Evolutionary conservation across 92 coral and sea anemone genomes (phyloP).

Genomic region (Blastomussa wellsi): DNA sequence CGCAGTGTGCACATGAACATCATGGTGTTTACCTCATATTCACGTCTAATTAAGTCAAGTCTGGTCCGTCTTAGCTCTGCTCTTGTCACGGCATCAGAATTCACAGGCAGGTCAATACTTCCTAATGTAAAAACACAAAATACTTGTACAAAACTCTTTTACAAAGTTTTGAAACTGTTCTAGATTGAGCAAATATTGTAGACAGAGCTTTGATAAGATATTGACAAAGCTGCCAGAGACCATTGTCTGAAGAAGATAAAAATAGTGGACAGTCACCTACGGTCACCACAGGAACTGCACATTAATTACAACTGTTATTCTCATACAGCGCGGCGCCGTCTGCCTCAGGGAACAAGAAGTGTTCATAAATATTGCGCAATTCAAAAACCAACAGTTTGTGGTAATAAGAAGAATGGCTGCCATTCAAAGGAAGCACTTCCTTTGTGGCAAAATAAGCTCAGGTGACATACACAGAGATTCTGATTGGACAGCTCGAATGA

Average conservation of each 20-base stretch:
- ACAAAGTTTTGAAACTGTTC: background rate
- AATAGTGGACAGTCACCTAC: conserved; percentile 4
- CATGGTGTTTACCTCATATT: conserved; percentile 80
- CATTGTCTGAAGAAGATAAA: conserved; percentile 1
- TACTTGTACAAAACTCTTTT: background rate
- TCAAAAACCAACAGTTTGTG: conserved; percentile 1
- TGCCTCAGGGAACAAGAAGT: background rate
- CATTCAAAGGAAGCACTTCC: background rate
- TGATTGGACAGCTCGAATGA: background rate
- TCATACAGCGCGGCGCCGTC: background rate
- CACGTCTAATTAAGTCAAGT: conserved; percentile 87
- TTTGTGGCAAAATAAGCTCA: background rate
- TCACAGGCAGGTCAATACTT: conserved; percentile 87
- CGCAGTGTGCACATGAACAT: background rate
- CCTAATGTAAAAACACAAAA: conserved; percentile 54
- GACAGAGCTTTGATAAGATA: background rate
- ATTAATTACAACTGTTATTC: background rate
- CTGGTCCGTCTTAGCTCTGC: conserved; percentile 90
- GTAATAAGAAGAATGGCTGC: background rate
- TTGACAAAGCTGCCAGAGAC: background rate
- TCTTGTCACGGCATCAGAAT: conserved; percentile 81
- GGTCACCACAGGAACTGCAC: conserved; percentile 9
- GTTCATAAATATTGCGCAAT: conserved; percentile 5
- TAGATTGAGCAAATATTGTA: background rate
- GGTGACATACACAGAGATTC: background rate